phyloP scores from a whole-genome alignment of 2,113 vertebrate genomes.

The Aleadryas rufinucha region DNA sequence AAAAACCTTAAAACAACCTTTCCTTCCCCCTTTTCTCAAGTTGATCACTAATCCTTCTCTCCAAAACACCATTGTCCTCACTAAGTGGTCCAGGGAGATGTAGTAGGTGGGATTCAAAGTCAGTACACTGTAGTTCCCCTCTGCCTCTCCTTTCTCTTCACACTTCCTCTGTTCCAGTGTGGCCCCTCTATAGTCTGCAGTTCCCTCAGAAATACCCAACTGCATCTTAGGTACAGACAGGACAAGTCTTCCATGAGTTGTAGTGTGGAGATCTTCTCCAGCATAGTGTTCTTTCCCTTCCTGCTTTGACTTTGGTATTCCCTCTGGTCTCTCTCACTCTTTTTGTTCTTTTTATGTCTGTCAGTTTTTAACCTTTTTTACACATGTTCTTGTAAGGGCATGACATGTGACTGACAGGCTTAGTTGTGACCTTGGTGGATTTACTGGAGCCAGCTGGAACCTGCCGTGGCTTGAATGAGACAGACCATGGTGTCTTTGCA shows the following conservation, averaged over 20 bases:
- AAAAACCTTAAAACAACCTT: background rate
- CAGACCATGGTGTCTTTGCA: background rate
- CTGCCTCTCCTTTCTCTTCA: background rate
- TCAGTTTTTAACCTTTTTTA: background rate
- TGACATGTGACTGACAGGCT: background rate
- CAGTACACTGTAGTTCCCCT: background rate
- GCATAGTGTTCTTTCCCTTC: background rate
- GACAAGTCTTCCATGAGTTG: background rate
- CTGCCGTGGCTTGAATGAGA: background rate
- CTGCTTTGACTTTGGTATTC: background rate
- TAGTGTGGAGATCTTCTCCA: background rate
- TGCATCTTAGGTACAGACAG: background rate
- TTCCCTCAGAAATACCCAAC: background rate
- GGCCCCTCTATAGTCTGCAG: background rate
- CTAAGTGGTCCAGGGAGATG: rapidly evolving
- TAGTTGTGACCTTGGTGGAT: background rate
- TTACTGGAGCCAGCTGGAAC: background rate
- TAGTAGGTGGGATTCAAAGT: background rate
- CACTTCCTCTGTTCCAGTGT: background rate
- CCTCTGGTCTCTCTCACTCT: background rate
- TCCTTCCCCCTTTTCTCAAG: background rate
- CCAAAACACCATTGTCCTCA: background rate
- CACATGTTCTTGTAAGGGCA: background rate
- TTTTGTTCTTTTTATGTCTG: background rate
- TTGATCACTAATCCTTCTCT: background rate